Evolutionary conservation across 1,140 invertebrate species (phyloP), one percentile per base, ranked within the genome.

Genomic region (Drosophila tani): DNA sequence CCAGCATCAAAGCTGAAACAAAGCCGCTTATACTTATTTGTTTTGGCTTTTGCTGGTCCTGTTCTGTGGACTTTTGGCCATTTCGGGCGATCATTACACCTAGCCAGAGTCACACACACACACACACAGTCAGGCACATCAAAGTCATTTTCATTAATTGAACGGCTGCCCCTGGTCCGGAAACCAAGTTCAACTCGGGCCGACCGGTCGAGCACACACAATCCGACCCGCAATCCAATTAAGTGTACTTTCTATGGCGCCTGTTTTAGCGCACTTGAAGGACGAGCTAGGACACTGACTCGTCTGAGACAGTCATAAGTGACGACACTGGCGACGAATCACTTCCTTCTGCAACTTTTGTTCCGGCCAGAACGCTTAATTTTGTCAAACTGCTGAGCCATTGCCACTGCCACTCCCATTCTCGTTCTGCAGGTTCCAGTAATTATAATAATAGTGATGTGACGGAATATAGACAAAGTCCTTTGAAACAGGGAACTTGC

Each of bases 101-200:
- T 74, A 71, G 56, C 11, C 65, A 46, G 50, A 29, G 21, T 51
- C 73, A 79, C 40, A 67, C 65, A 46, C 56, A 67, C 65, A 46
- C 56, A 29, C 35, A 67, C 73, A 79, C 40, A 67, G 45, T 46
- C 47, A 27, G 43, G 50, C 24, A 79, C 77, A 80, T 80, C 77
- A 80, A 80, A 80, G 77, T 79, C 68, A 40, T 46, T 74, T 79
- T 67, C 69, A 75, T 74, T 81, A 81, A 80, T 80, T 80, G 78
- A 81, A 81, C 62, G 55, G 62, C 49, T 56, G 38, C 29, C 53
- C 38, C 4, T 45, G 38, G 62, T 55, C 32, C 32, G 32, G 32
- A 35, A 35, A 35, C 32, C 32, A 35, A 35, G 32, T 35, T 35
- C 45, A 53, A 51, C 40, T 50, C 8, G 32, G 9, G 9, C 32